phyloP scores from a whole-genome alignment of 2,888 invertebrate species.

The Calameuta filiformis region DNA sequence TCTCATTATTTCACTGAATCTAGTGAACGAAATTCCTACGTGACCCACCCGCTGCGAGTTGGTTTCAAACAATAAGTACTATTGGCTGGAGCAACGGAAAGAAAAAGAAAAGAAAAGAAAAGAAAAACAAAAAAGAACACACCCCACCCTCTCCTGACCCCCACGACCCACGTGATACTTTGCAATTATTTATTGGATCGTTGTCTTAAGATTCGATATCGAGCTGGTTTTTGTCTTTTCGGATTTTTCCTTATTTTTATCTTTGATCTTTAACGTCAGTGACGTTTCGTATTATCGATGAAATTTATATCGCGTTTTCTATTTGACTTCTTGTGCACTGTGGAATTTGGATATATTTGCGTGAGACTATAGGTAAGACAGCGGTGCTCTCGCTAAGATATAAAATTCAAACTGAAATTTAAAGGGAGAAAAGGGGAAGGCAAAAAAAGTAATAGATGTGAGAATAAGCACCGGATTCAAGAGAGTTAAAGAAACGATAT shows the following conservation, averaged over 20 bases:
- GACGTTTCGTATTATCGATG: neutral
- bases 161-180: neutral
- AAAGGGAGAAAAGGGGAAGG: neutral
- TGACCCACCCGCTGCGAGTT: constrained; percentile 11
- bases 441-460: neutral
- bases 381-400: neutral
- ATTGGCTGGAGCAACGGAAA: neutral
- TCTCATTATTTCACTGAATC: constrained; percentile 34
- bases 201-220: neutral
- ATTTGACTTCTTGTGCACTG: neutral
- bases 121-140: neutral
- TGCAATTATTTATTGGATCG: neutral
- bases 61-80: constrained; percentile 2
- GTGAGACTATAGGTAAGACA: neutral
- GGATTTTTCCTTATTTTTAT: neutral
- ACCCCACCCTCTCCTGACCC: neutral
- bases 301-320: neutral
- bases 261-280: neutral
- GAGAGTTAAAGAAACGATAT: neutral
- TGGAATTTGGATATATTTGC: neutral
- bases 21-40: neutral
- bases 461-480: neutral
- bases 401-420: neutral
- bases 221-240: neutral
- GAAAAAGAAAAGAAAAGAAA: neutral